Evolutionary conservation across 2,888 invertebrate species (phyloP).

Genomic region (Acrocyrtus sp.): DNA sequence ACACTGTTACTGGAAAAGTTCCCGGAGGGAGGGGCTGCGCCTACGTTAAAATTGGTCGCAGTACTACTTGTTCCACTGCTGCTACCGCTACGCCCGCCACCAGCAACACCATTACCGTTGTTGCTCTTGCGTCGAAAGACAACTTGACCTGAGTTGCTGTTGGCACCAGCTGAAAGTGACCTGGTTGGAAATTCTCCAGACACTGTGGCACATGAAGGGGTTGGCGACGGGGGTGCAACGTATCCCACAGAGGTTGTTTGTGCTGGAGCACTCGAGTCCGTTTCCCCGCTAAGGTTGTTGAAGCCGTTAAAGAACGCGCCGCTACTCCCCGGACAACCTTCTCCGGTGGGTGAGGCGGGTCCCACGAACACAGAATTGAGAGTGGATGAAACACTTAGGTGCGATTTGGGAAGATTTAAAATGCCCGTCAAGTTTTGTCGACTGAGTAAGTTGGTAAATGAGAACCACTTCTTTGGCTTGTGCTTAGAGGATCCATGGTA

Average conservation of each 20-base stretch:
- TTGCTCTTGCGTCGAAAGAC: conserved; percentile 47
- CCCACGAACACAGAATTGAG: conserved; percentile 60
- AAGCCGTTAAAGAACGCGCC: conserved; percentile 39
- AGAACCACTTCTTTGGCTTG: conserved; percentile 62
- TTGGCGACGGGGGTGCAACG: conserved; percentile 48
- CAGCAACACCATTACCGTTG: conserved; percentile 1
- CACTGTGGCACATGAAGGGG: conserved; percentile 57
- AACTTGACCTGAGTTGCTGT: conserved; percentile 50
- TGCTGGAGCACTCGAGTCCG: conserved; percentile 6
- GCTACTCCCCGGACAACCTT: conserved; percentile 40
- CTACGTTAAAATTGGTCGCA: conserved; percentile 41
- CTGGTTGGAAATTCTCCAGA: conserved; percentile 57
- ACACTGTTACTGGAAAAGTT: conserved; percentile 24
- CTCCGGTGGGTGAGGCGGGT: conserved; percentile 48
- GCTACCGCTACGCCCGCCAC: conserved; percentile 34
- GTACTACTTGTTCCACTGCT: conserved; percentile 49
- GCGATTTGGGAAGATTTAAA: conserved; percentile 58
- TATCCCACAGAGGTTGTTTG: conserved; percentile 7
- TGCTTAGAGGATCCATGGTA: conserved; percentile 16
- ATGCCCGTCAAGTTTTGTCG: conserved; percentile 59
- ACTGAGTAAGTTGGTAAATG: conserved; percentile 62
- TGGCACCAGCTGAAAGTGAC: conserved; percentile 49
- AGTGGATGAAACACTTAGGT: conserved; percentile 61
- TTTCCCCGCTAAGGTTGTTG: conserved; percentile 42
- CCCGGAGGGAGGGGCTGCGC: conserved; percentile 13